phyloP scores from a whole-genome alignment of 30 jellyfish, hydroid and myxozoan species.

The Turritopsis dohrnii region DNA sequence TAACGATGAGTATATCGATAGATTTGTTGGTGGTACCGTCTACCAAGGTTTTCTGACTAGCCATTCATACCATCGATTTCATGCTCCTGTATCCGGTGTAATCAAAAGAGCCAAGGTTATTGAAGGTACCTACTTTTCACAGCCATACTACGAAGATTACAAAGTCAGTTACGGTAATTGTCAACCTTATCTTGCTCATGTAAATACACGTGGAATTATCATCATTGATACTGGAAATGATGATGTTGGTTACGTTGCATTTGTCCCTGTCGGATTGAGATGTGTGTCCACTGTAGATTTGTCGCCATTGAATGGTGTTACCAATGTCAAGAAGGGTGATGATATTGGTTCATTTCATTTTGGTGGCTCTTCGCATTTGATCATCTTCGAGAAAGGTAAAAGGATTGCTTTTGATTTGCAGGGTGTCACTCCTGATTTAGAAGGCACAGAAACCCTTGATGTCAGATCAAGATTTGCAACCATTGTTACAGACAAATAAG shows the following conservation, averaged over 20 bases:
- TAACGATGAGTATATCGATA: background rate
- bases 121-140: background rate
- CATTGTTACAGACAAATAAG: background rate
- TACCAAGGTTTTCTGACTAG: background rate
- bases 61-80: background rate
- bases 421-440: background rate
- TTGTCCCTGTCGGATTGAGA: background rate
- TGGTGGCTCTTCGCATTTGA: conserved; percentile 9
- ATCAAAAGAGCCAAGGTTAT: background rate
- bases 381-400: background rate
- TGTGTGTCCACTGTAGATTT: background rate
- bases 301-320: background rate
- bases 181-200: conserved; percentile 13
- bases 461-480: background rate
- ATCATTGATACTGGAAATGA: background rate
- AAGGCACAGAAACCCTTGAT: background rate
- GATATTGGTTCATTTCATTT: background rate
- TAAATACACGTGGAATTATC: background rate
- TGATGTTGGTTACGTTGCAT: background rate
- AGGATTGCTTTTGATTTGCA: background rate
- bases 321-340: background rate
- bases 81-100: conserved; percentile 4
- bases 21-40: conserved; percentile 1
- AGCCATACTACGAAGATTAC: background rate
- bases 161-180: background rate